These are phyloP conservation scores for Xanthorhoe designata DNA, from an alignment of 2,888 invertebrate species.

Conservation along the genomic window DNA sequence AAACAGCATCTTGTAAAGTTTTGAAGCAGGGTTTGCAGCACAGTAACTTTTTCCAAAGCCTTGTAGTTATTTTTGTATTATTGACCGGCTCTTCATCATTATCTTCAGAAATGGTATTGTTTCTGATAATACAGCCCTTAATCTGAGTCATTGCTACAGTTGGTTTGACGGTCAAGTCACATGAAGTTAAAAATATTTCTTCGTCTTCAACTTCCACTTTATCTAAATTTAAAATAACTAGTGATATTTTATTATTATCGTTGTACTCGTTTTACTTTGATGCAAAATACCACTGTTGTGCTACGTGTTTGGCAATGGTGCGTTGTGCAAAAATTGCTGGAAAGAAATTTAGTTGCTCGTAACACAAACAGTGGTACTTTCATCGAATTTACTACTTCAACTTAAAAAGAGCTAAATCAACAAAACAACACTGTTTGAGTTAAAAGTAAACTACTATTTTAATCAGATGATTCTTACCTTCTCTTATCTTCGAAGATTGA, in stretches of 20 bases:
- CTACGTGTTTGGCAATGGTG: constrained; percentile 51
- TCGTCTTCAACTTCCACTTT: constrained; percentile 59
- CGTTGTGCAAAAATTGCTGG: constrained; percentile 59
- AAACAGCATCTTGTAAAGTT: constrained; percentile 55
- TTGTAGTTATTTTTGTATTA: constrained; percentile 37
- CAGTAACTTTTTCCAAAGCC: constrained; percentile 61
- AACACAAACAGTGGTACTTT: constrained; percentile 70
- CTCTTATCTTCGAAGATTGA: constrained; percentile 63
- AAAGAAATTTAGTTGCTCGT: constrained; percentile 43
- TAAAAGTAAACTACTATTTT: constrained; percentile 7
- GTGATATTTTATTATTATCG: constrained; percentile 13
- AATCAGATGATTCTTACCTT: constrained; percentile 54
- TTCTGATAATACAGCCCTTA: constrained; percentile 66
- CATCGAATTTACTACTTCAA: constrained; percentile 43
- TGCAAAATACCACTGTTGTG: constrained; percentile 70
- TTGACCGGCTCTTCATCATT: constrained; percentile 32
- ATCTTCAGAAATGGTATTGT: constrained; percentile 51
- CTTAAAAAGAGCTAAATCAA: not conserved
- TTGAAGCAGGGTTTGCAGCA: constrained; percentile 59
- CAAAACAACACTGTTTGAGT: constrained; percentile 59
- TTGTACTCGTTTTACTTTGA: constrained; percentile 29
- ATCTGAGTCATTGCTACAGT: constrained; percentile 50
- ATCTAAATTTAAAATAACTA: constrained; percentile 51
- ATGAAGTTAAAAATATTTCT: constrained; percentile 67
- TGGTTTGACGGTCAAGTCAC: constrained; percentile 63